Evolutionary conservation across 2,888 invertebrate species (phyloP), one percentile per base, ranked within the genome.

Genomic region (Anoncus sp.): DNA sequence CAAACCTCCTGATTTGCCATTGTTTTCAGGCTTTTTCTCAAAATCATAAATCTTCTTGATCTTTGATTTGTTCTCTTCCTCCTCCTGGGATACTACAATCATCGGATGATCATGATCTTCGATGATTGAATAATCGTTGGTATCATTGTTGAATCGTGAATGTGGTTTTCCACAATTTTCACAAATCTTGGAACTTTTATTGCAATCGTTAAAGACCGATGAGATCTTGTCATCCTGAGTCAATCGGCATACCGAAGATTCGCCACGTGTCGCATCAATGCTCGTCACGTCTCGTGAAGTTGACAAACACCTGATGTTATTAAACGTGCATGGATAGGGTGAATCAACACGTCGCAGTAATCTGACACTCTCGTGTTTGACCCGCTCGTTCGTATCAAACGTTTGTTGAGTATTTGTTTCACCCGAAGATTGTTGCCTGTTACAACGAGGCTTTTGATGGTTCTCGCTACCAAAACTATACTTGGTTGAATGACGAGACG

Each of bases 321-420:
- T 81, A 51, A 65, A 80, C 43, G 73, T 35, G 62, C 67, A 69
- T 45, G 80, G 80, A 80, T 76, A 80, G 49, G 77, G 76, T 24
- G 81, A 77, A 67, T 77, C 73, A 45, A 77, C 76, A 59, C 77
- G 71, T 16, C 72, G 71, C 27, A 69, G 24, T 12, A 69, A 53
- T 55, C 70, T 65, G 49, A 49, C 53, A 49, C 14, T 65, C 22
- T 71, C 67, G 49, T 40, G 31, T 24, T 22, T 51, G 60, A 47
- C 16, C 12, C 62, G 60, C 51, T 75, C 75, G 57, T 59, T 62
- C 51, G 75, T 57, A 45, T 71, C 69, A 47, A 51, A 47, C 35
- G 57, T 70, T 76, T 55, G 51, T 49, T 35, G 40, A 16, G 53
- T 45, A 18, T 47, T 74, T 65, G 63, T 14, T 35, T 24, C 47